Evolutionary conservation across 2,113 vertebrate genomes (phyloP).

Genomic region (Lophura nycthemera): DNA sequence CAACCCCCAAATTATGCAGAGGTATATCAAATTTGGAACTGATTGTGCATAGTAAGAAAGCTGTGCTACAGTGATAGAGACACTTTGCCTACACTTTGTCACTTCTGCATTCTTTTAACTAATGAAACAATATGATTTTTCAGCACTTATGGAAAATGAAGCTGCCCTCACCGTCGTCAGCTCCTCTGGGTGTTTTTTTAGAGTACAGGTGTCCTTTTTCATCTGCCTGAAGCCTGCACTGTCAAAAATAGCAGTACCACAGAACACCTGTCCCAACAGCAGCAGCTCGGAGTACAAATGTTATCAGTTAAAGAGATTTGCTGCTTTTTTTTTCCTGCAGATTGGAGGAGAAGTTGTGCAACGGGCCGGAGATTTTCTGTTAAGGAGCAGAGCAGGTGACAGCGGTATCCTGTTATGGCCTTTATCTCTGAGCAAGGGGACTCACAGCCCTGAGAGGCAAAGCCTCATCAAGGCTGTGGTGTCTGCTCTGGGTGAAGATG

Average conservation of each 20-base stretch:
- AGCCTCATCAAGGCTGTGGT: not conserved
- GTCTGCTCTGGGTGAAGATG: not conserved
- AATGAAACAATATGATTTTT: not conserved
- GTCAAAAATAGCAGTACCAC: slow-evolving; percentile 61
- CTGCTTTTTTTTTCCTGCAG: not conserved
- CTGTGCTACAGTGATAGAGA: not conserved
- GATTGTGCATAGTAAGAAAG: not conserved
- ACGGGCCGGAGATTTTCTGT: not conserved
- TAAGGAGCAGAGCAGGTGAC: not conserved
- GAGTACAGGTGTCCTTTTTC: slow-evolving; percentile 33
- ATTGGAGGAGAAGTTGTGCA: not conserved
- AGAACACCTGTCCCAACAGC: slow-evolving; percentile 59
- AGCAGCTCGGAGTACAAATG: not conserved
- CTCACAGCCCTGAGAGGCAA: not conserved
- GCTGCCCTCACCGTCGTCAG: not conserved
- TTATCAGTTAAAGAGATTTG: slow-evolving; percentile 47
- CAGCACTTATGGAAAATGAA: not conserved
- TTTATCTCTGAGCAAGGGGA: not conserved
- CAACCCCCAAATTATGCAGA: not conserved
- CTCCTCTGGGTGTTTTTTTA: not conserved
- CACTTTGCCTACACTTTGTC: not conserved
- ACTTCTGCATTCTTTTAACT: not conserved
- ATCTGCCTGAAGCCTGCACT: not conserved
- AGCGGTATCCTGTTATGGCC: not conserved
- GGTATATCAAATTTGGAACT: not conserved